These are phyloP conservation scores for Pogonomyrmex barbatus DNA, from an alignment of 1,140 invertebrate genomes.

Conservation along the genomic window DNA sequence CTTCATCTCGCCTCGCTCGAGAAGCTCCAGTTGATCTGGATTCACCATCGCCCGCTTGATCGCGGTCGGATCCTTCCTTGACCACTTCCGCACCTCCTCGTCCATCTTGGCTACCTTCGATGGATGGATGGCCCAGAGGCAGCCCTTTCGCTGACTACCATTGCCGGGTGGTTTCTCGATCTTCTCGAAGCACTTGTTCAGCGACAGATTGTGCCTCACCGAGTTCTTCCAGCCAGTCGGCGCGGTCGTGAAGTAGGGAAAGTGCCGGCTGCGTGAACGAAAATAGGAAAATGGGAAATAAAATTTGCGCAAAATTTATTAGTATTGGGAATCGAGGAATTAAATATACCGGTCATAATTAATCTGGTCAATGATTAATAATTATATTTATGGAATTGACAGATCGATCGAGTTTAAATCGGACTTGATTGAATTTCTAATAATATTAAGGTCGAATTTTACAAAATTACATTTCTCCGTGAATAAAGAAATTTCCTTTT, in stretches of 20 bases:
- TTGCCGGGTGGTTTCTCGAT: slow-evolving; percentile 96
- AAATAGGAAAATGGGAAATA: slow-evolving; percentile 30
- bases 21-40: slow-evolving; percentile 93
- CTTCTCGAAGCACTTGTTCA: slow-evolving; percentile 99
- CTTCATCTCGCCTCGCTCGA: slow-evolving; percentile 95
- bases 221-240: slow-evolving; percentile 99
- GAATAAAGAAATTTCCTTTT: not conserved
- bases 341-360: not conserved
- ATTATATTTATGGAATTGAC: not conserved
- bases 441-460: not conserved
- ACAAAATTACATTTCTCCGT: not conserved
- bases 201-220: slow-evolving; percentile 97
- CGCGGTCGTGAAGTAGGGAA: slow-evolving; percentile 98
- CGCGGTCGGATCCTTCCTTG: slow-evolving; percentile 95
- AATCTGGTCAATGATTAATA: not conserved
- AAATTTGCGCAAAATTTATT: not conserved
- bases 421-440: not conserved
- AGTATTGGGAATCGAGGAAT: not conserved
- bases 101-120: slow-evolving; percentile 97
- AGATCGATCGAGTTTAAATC: not conserved
- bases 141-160: slow-evolving; percentile 94
- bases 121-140: slow-evolving; percentile 98
- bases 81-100: slow-evolving; percentile 98
- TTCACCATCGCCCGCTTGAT: slow-evolving; percentile 96
- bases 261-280: slow-evolving; percentile 94